A percentile compares a stretch with the other conserved stretches of the same genome.
phyloP scores from a whole-genome alignment of 2,888 invertebrate species.

The Brachyptera risi region DNA sequence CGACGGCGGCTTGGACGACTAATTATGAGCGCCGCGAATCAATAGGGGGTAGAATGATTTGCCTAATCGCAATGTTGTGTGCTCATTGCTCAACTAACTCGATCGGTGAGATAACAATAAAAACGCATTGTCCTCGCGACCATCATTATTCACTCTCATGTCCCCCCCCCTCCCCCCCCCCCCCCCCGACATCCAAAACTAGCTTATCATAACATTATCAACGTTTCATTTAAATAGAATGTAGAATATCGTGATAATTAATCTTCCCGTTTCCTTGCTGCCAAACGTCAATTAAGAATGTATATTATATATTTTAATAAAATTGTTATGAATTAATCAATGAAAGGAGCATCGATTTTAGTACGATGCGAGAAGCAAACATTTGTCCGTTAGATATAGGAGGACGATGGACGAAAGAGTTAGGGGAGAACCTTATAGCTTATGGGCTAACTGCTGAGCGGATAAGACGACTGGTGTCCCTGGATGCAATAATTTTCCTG shows the following conservation, averaged over 20 bases:
- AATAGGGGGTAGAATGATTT: conserved; percentile 15
- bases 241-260: conserved; percentile 4
- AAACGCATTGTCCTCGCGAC: not conserved
- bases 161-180: not conserved
- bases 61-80: conserved; percentile 17
- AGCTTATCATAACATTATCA: conserved; percentile 10
- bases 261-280: conserved; percentile 2
- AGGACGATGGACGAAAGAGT: not conserved
- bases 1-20: conserved; percentile 13
- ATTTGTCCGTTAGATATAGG: not conserved
- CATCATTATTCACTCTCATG: conserved; percentile 18
- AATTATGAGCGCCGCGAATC: conserved; percentile 14
- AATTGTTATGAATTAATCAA: conserved; percentile 18
- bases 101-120: conserved; percentile 10
- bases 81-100: conserved; percentile 4
- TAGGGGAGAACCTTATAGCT: too few relatives aligned
- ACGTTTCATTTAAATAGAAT: not conserved
- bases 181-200: not conserved
- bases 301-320: conserved; percentile 7
- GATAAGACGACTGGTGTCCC: too few relatives aligned
- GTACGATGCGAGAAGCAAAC: not conserved
- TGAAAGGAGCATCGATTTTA: conserved; percentile 12
- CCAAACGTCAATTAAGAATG: conserved; percentile 12
- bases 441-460: too few relatives aligned
- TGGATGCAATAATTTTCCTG: too few relatives aligned